Conservation (phyloP, 2,113 vertebrate species). For the Dendropsophus ebraccatus region DNA sequence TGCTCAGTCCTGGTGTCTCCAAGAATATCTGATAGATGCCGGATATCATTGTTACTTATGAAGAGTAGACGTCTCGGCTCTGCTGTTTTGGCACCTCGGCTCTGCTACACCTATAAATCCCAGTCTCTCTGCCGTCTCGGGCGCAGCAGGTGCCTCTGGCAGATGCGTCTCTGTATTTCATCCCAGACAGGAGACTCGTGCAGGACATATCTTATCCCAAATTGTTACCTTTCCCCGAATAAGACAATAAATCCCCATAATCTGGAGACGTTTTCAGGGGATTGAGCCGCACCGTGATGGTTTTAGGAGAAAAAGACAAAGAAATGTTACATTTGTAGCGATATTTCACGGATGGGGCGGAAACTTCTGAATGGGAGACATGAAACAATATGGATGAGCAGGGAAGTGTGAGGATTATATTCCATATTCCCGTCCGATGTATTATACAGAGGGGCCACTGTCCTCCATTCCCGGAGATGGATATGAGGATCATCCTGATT, state of each 20-base stretch:
- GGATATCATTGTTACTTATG: too few relatives aligned
- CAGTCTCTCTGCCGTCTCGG: neutral
- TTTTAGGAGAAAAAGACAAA: neutral
- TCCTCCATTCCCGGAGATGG: too few relatives aligned
- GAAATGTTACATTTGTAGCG: neutral
- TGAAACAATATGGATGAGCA: too few relatives aligned
- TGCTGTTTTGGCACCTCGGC: neutral
- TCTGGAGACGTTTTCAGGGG: neutral
- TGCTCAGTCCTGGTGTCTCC: too few relatives aligned
- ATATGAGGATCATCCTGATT: too few relatives aligned
- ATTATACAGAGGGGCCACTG: too few relatives aligned
- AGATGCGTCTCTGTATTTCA: constrained; percentile 13
- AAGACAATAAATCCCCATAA: neutral
- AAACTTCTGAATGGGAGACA: too few relatives aligned
- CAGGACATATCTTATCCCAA: neutral
- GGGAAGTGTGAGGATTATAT: too few relatives aligned
- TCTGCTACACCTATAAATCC: neutral
- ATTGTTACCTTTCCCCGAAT: neutral
- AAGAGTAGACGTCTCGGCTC: neutral
- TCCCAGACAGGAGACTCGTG: neutral
- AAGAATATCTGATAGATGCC: too few relatives aligned
- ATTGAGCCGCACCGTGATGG: neutral
- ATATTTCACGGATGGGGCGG: too few relatives aligned
- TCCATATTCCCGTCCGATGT: too few relatives aligned
- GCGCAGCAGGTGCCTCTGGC: constrained; percentile 12